A percentile compares a stretch with the other conserved stretches of the same genome.
phyloP scores from a whole-genome alignment of 2,888 invertebrate genomes.

The Limnephilus lunatus region DNA sequence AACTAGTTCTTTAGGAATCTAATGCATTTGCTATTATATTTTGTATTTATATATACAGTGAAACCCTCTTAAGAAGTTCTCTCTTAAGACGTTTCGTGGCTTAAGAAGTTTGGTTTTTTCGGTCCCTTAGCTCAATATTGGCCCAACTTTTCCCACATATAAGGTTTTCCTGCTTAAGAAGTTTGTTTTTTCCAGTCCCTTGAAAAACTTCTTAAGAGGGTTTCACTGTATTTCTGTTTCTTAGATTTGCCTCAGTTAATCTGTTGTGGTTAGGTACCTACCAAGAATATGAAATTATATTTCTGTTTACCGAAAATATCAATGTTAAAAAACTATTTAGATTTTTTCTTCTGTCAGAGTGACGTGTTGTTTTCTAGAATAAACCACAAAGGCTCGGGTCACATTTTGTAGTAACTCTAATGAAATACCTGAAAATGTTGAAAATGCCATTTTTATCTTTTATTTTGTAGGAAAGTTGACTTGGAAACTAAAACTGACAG shows the following conservation, averaged over 20 bases:
- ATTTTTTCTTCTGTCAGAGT: background rate
- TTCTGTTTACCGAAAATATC: too few species aligned
- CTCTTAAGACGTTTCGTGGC: too few species aligned
- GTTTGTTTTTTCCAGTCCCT: too few species aligned
- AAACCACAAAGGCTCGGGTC: background rate
- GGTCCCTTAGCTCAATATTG: too few species aligned
- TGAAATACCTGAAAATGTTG: background rate
- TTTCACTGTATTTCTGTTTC: background rate
- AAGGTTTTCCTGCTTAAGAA: too few species aligned
- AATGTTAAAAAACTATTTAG: background rate
- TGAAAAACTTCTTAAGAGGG: too few species aligned
- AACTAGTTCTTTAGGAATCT: background rate
- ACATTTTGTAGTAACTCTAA: background rate
- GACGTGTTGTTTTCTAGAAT: background rate
- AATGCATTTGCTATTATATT: background rate
- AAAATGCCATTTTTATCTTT: background rate
- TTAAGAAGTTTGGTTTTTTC: too few species aligned
- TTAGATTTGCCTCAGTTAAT: background rate
- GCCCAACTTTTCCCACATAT: too few species aligned
- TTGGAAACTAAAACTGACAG: constrained; percentile 80
- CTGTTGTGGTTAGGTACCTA: background rate
- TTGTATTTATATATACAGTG: too few species aligned
- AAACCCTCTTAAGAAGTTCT: too few species aligned
- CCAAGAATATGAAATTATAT: background rate
- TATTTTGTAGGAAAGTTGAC: constrained; percentile 74